Conservation (phyloP, 2,113 vertebrate genomes). For the Arenaria interpres region DNA sequence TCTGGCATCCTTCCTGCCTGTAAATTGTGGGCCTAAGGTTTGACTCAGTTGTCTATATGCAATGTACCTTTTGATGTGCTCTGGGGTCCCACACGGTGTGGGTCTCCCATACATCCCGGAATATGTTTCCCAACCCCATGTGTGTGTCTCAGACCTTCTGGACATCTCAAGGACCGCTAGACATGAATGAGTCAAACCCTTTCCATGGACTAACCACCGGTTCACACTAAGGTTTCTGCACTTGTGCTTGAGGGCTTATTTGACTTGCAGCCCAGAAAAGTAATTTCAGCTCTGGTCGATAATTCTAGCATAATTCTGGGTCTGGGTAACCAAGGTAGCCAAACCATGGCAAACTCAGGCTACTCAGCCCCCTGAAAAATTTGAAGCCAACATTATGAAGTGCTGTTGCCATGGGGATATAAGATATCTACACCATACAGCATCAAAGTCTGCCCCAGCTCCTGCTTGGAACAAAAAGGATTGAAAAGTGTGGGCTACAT, state of each 20-base stretch:
- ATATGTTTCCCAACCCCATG: not conserved
- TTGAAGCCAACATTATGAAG: not conserved
- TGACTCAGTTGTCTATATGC: not conserved
- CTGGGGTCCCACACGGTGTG: not conserved
- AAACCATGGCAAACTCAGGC: not conserved
- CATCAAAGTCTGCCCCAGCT: not conserved
- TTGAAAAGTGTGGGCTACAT: not conserved
- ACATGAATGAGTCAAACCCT: not conserved
- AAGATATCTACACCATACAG: not conserved
- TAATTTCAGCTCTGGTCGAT: not conserved
- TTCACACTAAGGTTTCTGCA: not conserved
- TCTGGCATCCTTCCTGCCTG: not conserved
- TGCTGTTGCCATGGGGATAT: not conserved
- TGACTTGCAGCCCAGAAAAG: not conserved
- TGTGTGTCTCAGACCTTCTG: not conserved
- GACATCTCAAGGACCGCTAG: not conserved
- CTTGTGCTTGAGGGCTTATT: not conserved
- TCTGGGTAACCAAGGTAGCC: not conserved
- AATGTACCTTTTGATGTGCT: not conserved
- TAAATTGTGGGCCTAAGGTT: not conserved
- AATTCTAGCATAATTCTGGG: not conserved
- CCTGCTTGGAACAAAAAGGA: not conserved
- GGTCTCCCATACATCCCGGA: not conserved
- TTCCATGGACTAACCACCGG: not conserved
- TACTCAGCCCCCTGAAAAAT: not conserved